Percentiles rank a stretch among this genome's conserved stretches.
Conservation (phyloP, 2,113 vertebrate species). For the Arvicanthis niloticus region DNA sequence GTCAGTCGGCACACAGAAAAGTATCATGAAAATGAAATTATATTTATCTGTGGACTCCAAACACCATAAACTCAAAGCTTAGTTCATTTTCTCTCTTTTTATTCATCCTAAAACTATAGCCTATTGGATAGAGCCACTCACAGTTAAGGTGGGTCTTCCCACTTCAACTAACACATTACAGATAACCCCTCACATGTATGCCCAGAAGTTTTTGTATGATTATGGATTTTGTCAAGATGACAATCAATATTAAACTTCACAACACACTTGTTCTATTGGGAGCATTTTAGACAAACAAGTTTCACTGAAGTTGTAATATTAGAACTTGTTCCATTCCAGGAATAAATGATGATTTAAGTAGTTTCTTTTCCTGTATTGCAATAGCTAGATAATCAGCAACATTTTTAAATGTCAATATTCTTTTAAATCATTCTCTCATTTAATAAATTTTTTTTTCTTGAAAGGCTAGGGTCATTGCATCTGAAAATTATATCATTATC, state of each 20-base stretch:
- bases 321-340: not conserved
- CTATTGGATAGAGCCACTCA: too few species aligned
- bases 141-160: too few species aligned
- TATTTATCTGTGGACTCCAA: slow-evolving; percentile 16
- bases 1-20: not conserved
- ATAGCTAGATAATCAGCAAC: not conserved
- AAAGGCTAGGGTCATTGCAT: not conserved
- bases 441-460: not conserved
- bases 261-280: too few species aligned
- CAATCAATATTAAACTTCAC: not conserved
- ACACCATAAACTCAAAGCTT: not conserved
- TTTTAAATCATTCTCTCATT: not conserved
- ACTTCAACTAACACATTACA: not conserved
- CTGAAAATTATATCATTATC: not conserved
- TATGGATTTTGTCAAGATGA: not conserved
- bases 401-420: not conserved
- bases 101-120: not conserved
- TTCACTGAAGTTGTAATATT: not conserved
- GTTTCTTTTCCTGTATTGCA: not conserved
- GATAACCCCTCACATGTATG: not conserved
- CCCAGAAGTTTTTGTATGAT: not conserved
- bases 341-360: not conserved
- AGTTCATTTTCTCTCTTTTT: not conserved
- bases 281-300: not conserved
- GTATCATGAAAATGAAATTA: not conserved